These are phyloP conservation scores for Sebastes jordani DNA, from an alignment of 2,797 vertebrate species.

Conservation along the genomic window DNA sequence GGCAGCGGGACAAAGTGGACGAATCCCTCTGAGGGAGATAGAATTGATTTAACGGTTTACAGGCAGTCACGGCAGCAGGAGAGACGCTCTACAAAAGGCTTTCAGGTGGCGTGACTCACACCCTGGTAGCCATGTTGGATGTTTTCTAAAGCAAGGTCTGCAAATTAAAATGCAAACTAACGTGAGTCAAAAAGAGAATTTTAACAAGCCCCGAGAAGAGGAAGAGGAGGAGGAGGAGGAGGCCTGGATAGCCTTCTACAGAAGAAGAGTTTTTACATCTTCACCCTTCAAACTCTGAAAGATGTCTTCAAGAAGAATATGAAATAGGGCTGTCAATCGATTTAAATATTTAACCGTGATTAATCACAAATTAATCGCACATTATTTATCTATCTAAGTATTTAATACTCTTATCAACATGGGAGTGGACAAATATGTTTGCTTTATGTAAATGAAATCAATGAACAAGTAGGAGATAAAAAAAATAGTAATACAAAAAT, in stretches of 20 bases:
- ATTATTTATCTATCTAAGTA: too few species aligned
- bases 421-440: accelerated
- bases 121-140: too few species aligned
- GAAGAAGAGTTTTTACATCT: neutral
- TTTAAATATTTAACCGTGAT: too few species aligned
- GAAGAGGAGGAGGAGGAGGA: too few species aligned
- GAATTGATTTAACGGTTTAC: slow-evolving; percentile 41
- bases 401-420: too few species aligned
- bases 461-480: too few species aligned
- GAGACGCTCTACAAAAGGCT: neutral
- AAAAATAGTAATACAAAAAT: too few species aligned
- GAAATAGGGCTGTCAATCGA: too few species aligned
- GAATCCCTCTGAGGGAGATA: slow-evolving; percentile 28
- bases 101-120: neutral
- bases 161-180: neutral
- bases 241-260: too few species aligned
- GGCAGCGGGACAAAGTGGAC: slow-evolving; percentile 15
- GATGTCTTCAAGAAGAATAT: too few species aligned
- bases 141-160: neutral
- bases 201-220: neutral
- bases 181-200: neutral
- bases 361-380: too few species aligned
- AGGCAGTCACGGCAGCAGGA: neutral
- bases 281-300: neutral
- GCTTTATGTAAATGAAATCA: too few species aligned